These are phyloP conservation scores for Marasmarcha lunaedactyla DNA, from an alignment of 2,888 invertebrate species.

Conservation along the genomic window DNA sequence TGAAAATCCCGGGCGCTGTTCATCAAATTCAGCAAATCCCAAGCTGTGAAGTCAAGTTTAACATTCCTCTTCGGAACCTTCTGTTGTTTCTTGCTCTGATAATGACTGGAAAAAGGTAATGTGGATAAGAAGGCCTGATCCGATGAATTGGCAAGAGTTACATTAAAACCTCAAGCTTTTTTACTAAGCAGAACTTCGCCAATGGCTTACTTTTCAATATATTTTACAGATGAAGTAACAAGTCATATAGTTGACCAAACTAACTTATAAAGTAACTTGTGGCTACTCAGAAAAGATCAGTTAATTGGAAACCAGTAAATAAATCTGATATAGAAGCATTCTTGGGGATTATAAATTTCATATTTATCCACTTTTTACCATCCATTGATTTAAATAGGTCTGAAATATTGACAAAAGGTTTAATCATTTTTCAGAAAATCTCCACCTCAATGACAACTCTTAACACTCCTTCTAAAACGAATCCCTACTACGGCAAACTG, in stretches of 20 bases:
- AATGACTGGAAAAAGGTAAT: constrained; percentile 5
- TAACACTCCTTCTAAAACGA: not conserved
- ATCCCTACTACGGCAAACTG: constrained; percentile 1
- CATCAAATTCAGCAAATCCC: too few relatives aligned
- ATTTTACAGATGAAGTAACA: constrained; percentile 5
- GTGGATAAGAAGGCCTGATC: constrained; percentile 5
- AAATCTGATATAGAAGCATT: constrained; percentile 4
- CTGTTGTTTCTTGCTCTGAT: constrained; percentile 5
- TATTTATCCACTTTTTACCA: constrained; percentile 4
- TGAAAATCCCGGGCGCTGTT: too few relatives aligned
- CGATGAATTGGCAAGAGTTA: constrained; percentile 5
- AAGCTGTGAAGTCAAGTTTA: too few relatives aligned
- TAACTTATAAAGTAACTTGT: too few relatives aligned
- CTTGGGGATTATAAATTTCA: constrained; percentile 7
- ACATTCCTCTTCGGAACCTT: too few relatives aligned
- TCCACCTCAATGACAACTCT: not conserved
- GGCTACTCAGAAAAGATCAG: constrained; percentile 1
- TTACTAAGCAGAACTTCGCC: constrained; percentile 3
- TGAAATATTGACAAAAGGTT: not conserved
- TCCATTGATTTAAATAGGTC: constrained; percentile 5
- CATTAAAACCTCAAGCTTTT: constrained; percentile 4
- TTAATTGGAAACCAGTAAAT: constrained; percentile 3
- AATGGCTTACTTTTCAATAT: constrained; percentile 5
- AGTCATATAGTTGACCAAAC: constrained; percentile 6
- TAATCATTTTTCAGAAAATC: not conserved